Evolutionary conservation across 2,797 vertebrate species (phyloP).

Genomic region (Myripristis murdjan): DNA sequence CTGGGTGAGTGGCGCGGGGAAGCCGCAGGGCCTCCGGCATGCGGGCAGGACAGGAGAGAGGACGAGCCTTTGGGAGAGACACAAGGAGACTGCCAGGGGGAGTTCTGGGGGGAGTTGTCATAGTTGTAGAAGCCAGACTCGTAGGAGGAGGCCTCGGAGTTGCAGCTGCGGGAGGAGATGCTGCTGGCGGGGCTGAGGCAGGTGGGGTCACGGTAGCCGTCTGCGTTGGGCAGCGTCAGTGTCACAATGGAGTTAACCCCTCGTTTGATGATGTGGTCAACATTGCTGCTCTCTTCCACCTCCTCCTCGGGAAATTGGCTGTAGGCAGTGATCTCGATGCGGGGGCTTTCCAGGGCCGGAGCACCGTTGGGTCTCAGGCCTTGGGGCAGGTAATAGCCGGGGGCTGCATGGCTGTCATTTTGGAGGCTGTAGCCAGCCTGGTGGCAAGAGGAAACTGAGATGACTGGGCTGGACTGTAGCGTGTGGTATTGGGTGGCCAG

Average conservation of each 20-base stretch:
- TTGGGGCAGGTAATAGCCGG: slow-evolving; percentile 90
- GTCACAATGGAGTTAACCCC: slow-evolving; percentile 92
- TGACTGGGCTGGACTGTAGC: slow-evolving; percentile 90
- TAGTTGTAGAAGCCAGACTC: slow-evolving; percentile 97
- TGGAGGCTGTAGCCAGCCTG: slow-evolving; percentile 87
- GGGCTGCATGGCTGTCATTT: slow-evolving; percentile 83
- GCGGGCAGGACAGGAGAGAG: slow-evolving; percentile 75
- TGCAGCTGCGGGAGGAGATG: slow-evolving; percentile 96
- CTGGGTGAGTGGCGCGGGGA: slow-evolving; percentile 93
- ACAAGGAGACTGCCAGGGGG: slow-evolving; percentile 97
- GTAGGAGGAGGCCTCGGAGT: slow-evolving; percentile 96
- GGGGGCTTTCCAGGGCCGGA: slow-evolving; percentile 93
- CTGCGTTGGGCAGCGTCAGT: slow-evolving; percentile 91
- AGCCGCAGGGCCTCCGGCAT: slow-evolving; percentile 86
- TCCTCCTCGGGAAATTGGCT: slow-evolving; percentile 93
- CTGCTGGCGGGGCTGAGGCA: slow-evolving; percentile 98
- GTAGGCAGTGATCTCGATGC: slow-evolving; percentile 98
- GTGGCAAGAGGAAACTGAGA: slow-evolving; percentile 90
- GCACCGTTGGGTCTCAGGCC: slow-evolving; percentile 90
- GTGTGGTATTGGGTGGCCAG: slow-evolving; percentile 92
- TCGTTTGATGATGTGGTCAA: slow-evolving; percentile 85
- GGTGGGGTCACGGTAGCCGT: slow-evolving; percentile 95
- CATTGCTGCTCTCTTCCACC: slow-evolving; percentile 86
- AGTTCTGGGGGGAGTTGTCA: slow-evolving; percentile 94
- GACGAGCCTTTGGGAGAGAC: slow-evolving; percentile 94